Evolutionary conservation across 2,888 invertebrate species (phyloP).

Genomic region (Acanthosepion esculentum): DNA sequence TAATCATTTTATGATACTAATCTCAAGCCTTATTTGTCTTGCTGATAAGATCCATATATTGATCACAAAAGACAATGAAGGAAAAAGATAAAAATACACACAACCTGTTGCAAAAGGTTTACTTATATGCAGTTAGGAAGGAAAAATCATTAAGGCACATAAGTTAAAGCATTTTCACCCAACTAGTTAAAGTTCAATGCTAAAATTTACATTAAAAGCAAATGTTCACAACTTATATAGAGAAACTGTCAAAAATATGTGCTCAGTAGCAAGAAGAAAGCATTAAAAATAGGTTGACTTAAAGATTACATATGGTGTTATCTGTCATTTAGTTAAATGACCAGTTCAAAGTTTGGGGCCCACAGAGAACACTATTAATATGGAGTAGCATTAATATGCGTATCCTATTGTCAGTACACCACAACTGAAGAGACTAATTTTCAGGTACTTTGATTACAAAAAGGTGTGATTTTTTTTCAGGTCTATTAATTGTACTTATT

Average conservation of each 20-base stretch:
- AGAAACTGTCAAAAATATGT: background rate
- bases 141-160: background rate
- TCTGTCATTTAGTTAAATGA: too few relatives aligned
- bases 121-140: background rate
- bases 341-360: too few relatives aligned
- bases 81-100: background rate
- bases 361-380: too few relatives aligned
- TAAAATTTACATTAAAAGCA: background rate
- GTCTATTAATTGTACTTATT: too few relatives aligned
- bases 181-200: background rate
- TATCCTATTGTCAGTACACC: too few relatives aligned
- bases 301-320: background rate
- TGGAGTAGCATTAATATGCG: too few relatives aligned
- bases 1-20: background rate
- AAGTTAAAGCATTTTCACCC: background rate
- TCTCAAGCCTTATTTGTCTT: background rate
- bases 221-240: background rate
- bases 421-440: too few relatives aligned
- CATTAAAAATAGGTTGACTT: background rate
- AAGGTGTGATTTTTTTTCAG: too few relatives aligned
- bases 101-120: background rate
- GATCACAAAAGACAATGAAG: background rate
- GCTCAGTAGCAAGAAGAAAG: background rate
- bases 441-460: too few relatives aligned
- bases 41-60: background rate